Base-by-base conservation (phyloP, 2,888 invertebrate genomes). In the Deroplatys truncata region DNA sequence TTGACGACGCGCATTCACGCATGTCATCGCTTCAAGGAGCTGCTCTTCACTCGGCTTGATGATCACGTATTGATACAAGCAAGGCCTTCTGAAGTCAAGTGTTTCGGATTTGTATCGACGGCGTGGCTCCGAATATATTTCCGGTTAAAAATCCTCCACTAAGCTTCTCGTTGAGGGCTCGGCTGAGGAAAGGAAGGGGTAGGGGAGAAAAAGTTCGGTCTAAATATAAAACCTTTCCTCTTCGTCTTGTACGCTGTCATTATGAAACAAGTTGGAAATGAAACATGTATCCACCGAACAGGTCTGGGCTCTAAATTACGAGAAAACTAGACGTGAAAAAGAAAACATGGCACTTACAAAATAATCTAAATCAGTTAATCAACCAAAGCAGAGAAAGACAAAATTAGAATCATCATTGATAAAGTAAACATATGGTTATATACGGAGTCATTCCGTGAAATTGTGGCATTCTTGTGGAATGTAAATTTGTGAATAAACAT, bases 21-120 rank as follows among this genome's bases (percentile, higher is more conserved):
- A 72, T 72, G 56, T 72, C 56, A 72, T 72, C 56, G 56, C 25
- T 72, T 72, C 56, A 72, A 72, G 56, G 56, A 72, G 56, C 20
- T 20, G 56, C 56, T 72, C 56, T 72, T 72, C 56, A 72, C 56
- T 72, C 20, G 56, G 20, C 43, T 72, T 72, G 56, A 72, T 72
- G 85, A 85, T 85, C 85, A 85, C 85, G 28, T 85, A 85, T 85
- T 85, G 85, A 85, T 72, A 72, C 56, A 72, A 72, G 20, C 56
- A 72, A 72, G 56, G 25, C 56, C 56, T 72, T 25, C 56, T 72
- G 56, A 87, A 87, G 87, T 87, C 87, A 87, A 87, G 87, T 87
- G 87, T n/a, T 87, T 87, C 87, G 87, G 87, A 87, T 87, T 87
- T 87, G 87, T 83, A 87, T 72, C 56, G 56, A 72, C 56, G 56